These are phyloP conservation scores for Morpho achilles DNA, from an alignment of 2,888 invertebrate species.

Conservation along the genomic window DNA sequence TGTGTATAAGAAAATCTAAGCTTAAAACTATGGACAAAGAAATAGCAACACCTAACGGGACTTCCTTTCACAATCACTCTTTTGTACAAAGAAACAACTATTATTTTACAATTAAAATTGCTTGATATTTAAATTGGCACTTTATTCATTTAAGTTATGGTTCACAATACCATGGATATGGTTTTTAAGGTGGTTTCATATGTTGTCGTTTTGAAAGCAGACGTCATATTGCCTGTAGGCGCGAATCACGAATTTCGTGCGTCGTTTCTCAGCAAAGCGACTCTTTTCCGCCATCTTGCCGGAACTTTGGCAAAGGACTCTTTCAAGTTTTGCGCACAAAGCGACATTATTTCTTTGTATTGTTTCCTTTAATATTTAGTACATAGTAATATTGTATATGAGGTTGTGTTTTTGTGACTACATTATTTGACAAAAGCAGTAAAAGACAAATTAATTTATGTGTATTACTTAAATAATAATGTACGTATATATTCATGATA, in stretches of 20 bases:
- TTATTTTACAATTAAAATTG: conserved; percentile 9
- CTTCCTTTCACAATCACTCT: conserved; percentile 50
- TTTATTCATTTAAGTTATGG: too few species aligned
- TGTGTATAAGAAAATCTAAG: neutral
- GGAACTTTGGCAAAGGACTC: conserved; percentile 13
- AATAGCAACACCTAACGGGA: conserved; percentile 28
- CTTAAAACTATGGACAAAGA: conserved; percentile 32
- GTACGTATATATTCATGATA: too few species aligned
- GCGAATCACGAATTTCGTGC: conserved; percentile 47
- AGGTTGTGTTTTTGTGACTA: neutral
- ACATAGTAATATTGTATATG: neutral
- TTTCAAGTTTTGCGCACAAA: conserved; percentile 11
- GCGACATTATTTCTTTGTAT: too few species aligned
- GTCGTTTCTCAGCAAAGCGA: conserved; percentile 48
- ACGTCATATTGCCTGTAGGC: conserved; percentile 42
- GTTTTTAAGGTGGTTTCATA: neutral
- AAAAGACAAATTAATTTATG: neutral
- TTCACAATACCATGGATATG: too few species aligned
- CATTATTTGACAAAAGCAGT: neutral
- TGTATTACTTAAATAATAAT: neutral
- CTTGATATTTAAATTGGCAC: neutral
- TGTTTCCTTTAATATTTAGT: neutral
- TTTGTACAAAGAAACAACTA: conserved; percentile 36
- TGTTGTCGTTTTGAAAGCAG: conserved; percentile 24
- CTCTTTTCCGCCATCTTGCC: conserved; percentile 37